A percentile compares a stretch with the other conserved stretches of the same genome.
These are phyloP conservation scores for Pangasius macronema DNA, from an alignment of 2,797 vertebrate genomes.

Conservation along the genomic window DNA sequence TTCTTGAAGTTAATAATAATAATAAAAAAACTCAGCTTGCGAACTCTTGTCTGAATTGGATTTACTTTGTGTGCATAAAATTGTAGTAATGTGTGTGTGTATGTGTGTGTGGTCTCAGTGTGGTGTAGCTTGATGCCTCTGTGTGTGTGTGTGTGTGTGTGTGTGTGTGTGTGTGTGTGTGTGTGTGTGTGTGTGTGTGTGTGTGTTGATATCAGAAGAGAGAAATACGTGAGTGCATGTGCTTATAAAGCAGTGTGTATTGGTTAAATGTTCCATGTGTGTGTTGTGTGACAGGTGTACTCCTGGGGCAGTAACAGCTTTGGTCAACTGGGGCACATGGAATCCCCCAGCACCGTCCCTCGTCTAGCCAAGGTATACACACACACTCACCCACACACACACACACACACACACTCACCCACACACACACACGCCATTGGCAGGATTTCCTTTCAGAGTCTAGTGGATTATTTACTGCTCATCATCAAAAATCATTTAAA, in stretches of 20 bases:
- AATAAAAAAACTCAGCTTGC: too few species aligned
- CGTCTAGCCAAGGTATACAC: slow-evolving; percentile 84
- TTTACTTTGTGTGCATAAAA: neutral
- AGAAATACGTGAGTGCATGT: neutral
- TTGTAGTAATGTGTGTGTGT: slow-evolving; percentile 71
- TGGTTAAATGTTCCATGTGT: slow-evolving; percentile 11
- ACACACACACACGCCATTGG: too few species aligned
- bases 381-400: neutral
- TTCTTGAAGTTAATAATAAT: too few species aligned
- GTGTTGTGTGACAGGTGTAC: slow-evolving; percentile 79
- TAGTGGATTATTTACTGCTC: neutral
- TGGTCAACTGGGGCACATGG: slow-evolving; percentile 91
- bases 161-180: slow-evolving; percentile 70
- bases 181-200: slow-evolving; percentile 77
- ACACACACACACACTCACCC: too few species aligned
- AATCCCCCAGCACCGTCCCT: slow-evolving; percentile 87
- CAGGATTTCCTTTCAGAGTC: neutral
- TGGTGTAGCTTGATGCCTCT: neutral
- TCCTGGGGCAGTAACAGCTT: slow-evolving; percentile 92
- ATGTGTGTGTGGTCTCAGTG: slow-evolving; percentile 74
- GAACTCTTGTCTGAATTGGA: neutral
- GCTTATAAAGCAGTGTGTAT: neutral
- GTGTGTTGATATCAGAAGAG: neutral
- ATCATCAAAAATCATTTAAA: neutral
- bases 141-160: slow-evolving; percentile 77